phyloP scores from a whole-genome alignment of 2,888 invertebrate genomes.

The Melieria picta region DNA sequence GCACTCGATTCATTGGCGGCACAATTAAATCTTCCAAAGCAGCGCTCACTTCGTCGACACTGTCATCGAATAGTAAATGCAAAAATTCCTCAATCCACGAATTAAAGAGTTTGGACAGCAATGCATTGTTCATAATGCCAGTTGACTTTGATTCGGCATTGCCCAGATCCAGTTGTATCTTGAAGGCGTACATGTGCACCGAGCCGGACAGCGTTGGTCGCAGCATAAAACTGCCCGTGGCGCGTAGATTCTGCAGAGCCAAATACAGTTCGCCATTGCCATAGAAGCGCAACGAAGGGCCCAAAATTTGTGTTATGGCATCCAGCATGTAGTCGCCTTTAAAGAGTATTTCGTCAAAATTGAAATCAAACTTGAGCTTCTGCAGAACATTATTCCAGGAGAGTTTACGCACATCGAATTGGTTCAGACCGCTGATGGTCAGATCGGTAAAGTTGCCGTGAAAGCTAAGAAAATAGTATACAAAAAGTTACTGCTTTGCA shows the following conservation, averaged over 20 bases:
- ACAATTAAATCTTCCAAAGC: constrained; percentile 50
- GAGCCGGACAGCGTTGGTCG: constrained; percentile 48
- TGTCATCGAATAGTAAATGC: constrained; percentile 51
- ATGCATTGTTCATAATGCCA: constrained; percentile 49
- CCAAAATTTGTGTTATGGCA: constrained; percentile 42
- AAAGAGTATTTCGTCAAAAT: constrained; percentile 50
- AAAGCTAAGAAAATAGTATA: constrained; percentile 19
- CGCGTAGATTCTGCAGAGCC: constrained; percentile 48
- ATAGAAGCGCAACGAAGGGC: constrained; percentile 40
- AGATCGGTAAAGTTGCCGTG: constrained; percentile 53
- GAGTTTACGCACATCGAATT: constrained; percentile 53
- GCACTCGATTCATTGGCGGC: constrained; percentile 45
- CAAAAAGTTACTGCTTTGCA: background rate
- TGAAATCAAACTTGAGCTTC: constrained; percentile 55
- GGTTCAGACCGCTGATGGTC: constrained; percentile 51
- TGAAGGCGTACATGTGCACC: constrained; percentile 49
- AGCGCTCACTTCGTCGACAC: constrained; percentile 47
- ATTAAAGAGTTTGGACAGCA: constrained; percentile 50
- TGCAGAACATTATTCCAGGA: constrained; percentile 51
- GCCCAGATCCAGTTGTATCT: constrained; percentile 49
- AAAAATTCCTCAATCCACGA: constrained; percentile 51
- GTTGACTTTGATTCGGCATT: constrained; percentile 49
- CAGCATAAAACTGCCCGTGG: constrained; percentile 52
- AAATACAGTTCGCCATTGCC: constrained; percentile 53
- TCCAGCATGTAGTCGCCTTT: constrained; percentile 51